Evolutionary conservation across 2,888 invertebrate species (phyloP).

Genomic region (Pterostichus niger): DNA sequence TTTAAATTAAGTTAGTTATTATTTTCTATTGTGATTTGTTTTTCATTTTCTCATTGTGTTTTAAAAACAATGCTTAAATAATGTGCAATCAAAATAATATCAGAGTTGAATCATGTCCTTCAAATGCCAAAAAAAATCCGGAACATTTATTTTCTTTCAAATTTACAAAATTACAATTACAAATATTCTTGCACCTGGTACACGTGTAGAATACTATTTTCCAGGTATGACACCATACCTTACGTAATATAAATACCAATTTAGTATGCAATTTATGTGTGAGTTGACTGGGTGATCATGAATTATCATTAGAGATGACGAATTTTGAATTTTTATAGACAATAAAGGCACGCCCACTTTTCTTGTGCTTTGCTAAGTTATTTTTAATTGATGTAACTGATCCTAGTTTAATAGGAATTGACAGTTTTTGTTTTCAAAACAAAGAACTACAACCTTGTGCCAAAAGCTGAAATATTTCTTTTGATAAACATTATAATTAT

Average conservation of each 20-base stretch:
- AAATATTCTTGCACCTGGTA: conserved; percentile 13
- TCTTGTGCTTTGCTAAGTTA: conserved; percentile 21
- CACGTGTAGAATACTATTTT: neutral
- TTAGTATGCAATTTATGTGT: neutral
- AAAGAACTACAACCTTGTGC: conserved; percentile 39
- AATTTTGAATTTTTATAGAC: conserved; percentile 43
- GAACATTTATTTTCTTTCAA: neutral
- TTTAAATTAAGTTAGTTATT: neutral
- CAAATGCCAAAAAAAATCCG: conserved; percentile 20
- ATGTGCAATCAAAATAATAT: neutral
- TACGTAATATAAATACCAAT: conserved; percentile 3
- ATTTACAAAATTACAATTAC: conserved; percentile 32
- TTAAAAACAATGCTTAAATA: conserved; percentile 27
- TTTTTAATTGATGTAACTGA: conserved; percentile 39
- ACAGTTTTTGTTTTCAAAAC: conserved; percentile 32
- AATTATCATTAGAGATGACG: conserved; percentile 35
- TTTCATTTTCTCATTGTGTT: conserved; percentile 12
- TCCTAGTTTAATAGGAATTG: conserved; percentile 16
- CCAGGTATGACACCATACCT: conserved; percentile 25
- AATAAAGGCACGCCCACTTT: conserved; percentile 41
- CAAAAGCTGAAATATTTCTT: conserved; percentile 3
- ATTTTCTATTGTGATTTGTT: neutral
- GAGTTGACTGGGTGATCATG: conserved; percentile 19
- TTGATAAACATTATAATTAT: conserved; percentile 1
- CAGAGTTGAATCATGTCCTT: neutral